Evolutionary conservation across 2,797 vertebrate species (phyloP), one percentile per base, ranked within the genome.

Genomic region (Acipenser transmontanus): DNA sequence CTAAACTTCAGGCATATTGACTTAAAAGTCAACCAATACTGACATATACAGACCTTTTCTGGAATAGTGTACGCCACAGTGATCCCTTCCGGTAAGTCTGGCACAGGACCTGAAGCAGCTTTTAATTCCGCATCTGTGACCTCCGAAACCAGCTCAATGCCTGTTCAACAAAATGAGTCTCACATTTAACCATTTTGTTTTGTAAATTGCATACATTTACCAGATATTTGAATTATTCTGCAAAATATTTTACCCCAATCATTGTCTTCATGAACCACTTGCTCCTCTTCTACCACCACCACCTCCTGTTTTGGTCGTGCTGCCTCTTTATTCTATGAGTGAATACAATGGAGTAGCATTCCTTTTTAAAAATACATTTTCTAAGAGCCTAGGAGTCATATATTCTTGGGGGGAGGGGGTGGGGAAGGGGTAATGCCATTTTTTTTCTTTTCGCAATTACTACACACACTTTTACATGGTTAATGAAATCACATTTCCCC

Each of bases 31-130:
- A 34, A 4, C 34, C 4, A 34, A 34, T 34, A 34, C 2, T 34
- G 34, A 34, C 34, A 34, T 34, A 34, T 34, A 60, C 71, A 67
- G 76, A 98, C 97, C 91, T 92, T 88, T 68, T 86, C 79, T 63
- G 97, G 97, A 78, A 98, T 82, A 69, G 95, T 98, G 76, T 97
- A 99, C n/a, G 96, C 96, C 73, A 97, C 89, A 57, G 87, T 93
- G 78, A 99, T 98, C 78, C 97, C 97, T 66, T 94, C 89, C 6
- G 96, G 95, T 76, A 99, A 91, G 67, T 94, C 90, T 1, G 91
- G 94, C 59, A 92, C 72, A 0, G 86, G 80, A 62, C 93, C 95
- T 17, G 92, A 89, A 52, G 93, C 91, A 51, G 88, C 90, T 73
- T 92, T 84, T 74, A 96, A 73, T 77, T 99, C 97, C 6, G 87